These are phyloP conservation scores for Borostomias antarcticus DNA, from an alignment of 2,797 vertebrate genomes.

Conservation along the genomic window DNA sequence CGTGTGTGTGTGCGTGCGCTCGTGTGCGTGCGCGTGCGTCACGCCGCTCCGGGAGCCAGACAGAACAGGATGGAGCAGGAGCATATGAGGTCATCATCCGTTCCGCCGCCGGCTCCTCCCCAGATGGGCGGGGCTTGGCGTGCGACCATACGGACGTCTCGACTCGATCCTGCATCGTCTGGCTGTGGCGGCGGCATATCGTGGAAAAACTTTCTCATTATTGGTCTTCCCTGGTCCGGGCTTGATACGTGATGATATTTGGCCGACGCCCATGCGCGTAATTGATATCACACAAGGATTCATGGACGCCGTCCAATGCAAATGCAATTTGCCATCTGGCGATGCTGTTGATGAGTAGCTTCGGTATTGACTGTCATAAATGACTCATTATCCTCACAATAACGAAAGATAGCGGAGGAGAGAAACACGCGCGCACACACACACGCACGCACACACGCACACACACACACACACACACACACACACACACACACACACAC, in stretches of 20 bases:
- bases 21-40: conserved; percentile 26
- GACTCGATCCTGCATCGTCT: background rate
- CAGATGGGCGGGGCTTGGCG: conserved; percentile 68
- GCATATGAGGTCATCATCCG: conserved; percentile 73
- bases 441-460: background rate
- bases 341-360: conserved; percentile 13
- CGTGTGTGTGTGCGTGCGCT: conserved; percentile 16
- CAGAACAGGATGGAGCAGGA: conserved; percentile 71
- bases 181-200: background rate
- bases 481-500: conserved; percentile 1
- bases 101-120: conserved; percentile 66
- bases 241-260: background rate
- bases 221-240: too few species aligned
- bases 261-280: background rate
- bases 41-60: conserved; percentile 45
- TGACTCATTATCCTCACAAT: conserved; percentile 31
- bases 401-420: conserved; percentile 3
- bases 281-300: background rate
- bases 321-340: conserved; percentile 34
- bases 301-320: background rate
- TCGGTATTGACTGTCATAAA: conserved; percentile 10
- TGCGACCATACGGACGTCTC: conserved; percentile 37
- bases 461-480: conserved; percentile 2
- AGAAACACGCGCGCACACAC: background rate
- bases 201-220: too few species aligned